Conservation (phyloP, 1,140 invertebrate species). For the Melanaphis sacchari region DNA sequence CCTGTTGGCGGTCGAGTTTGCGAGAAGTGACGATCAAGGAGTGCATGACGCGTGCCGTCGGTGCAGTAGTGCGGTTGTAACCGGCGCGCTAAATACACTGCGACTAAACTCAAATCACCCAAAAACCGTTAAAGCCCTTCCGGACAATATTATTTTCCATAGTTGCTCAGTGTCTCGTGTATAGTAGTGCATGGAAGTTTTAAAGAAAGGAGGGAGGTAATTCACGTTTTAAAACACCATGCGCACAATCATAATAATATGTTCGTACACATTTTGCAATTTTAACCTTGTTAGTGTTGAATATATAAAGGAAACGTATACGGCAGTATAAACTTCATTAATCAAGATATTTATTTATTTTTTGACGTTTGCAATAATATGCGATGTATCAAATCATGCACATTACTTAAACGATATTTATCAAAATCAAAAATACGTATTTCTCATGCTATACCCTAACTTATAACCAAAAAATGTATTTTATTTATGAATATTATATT, state of each 20-base stretch:
- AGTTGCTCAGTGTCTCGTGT: neutral
- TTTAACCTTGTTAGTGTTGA: neutral
- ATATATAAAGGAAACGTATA: neutral
- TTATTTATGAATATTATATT: neutral
- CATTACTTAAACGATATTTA: neutral
- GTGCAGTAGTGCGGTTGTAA: slow-evolving; percentile 46
- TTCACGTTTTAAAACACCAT: slow-evolving; percentile 32
- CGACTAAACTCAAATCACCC: slow-evolving; percentile 46
- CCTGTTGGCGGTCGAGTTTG: slow-evolving; percentile 53
- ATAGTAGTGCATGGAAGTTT: neutral
- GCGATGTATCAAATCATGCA: neutral
- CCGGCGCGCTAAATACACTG: slow-evolving; percentile 57
- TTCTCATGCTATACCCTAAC: no score
- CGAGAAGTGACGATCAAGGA: slow-evolving; percentile 50
- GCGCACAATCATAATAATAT: slow-evolving; percentile 36
- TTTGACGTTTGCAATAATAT: neutral
- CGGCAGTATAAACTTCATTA: neutral
- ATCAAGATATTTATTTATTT: neutral
- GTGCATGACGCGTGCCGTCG: slow-evolving; percentile 51
- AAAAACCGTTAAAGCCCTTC: slow-evolving; percentile 55
- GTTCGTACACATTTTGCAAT: neutral
- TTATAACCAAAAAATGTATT: no score
- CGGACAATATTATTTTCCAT: neutral
- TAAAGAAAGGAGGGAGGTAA: neutral
- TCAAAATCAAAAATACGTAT: neutral